These are phyloP conservation scores for Falco columbarius DNA, from an alignment of 2,797 vertebrate genomes.

Conservation along the genomic window DNA sequence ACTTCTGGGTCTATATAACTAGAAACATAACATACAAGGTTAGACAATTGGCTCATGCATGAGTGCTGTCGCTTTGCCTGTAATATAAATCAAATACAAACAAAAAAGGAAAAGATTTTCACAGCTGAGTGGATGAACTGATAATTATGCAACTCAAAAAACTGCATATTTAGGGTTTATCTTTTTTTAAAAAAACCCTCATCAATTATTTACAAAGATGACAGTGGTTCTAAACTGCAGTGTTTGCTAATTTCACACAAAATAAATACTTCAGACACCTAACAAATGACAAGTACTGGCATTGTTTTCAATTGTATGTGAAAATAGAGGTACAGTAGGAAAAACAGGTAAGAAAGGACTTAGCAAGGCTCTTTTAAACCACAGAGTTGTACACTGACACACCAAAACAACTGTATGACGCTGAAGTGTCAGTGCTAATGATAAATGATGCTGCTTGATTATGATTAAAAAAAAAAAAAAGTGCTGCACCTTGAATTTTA, in stretches of 20 bases:
- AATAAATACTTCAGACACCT: neutral
- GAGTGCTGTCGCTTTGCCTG: neutral
- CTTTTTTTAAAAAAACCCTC: neutral
- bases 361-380: neutral
- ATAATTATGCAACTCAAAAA: neutral
- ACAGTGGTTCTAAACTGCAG: neutral
- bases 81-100: neutral
- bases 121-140: neutral
- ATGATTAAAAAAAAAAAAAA: neutral
- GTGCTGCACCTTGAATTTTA: neutral
- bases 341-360: neutral
- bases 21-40: neutral
- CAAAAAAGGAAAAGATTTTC: neutral
- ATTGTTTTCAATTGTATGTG: neutral
- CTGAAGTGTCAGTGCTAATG: neutral
- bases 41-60: rapidly evolving
- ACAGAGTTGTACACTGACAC: neutral
- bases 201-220: neutral
- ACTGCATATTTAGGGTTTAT: neutral
- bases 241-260: neutral
- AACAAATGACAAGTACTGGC: neutral
- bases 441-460: neutral
- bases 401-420: neutral
- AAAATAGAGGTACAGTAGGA: neutral
- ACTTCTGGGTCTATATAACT: neutral